phyloP scores from a whole-genome alignment of 1,140 invertebrate genomes.

The Dinoponera quadriceps region DNA sequence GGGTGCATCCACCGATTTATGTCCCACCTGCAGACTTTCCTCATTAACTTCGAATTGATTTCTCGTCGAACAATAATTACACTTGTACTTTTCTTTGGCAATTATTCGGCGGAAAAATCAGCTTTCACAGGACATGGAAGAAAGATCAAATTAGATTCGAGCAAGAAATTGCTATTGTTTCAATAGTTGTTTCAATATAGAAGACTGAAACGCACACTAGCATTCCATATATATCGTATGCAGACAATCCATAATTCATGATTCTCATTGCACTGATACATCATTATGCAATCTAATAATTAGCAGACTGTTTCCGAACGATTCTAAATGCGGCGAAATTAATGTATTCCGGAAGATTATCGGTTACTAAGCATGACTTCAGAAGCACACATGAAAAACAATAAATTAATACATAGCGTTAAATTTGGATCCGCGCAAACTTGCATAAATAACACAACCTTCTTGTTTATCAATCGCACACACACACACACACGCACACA shows the following conservation, averaged over 20 bases:
- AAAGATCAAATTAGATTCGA: not conserved
- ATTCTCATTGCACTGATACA: conserved; percentile 52
- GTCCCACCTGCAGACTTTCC: not conserved
- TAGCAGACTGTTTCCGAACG: conserved; percentile 47
- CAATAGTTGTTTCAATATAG: conserved; percentile 10
- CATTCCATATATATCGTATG: conserved; percentile 27
- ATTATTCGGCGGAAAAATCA: not conserved
- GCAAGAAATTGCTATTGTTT: conserved; percentile 17
- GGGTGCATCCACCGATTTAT: not conserved
- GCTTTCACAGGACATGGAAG: not conserved
- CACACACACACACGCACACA: too few species aligned
- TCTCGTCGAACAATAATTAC: not conserved
- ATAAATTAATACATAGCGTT: not conserved
- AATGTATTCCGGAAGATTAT: conserved; percentile 16
- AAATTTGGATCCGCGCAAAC: not conserved
- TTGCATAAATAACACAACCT: not conserved
- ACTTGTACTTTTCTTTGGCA: not conserved
- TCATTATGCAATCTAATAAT: conserved; percentile 56
- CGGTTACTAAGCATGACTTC: conserved; percentile 25
- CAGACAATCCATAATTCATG: conserved; percentile 63
- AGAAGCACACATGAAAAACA: conserved; percentile 1
- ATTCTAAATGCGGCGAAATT: conserved; percentile 13
- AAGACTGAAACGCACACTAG: conserved; percentile 19
- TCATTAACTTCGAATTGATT: conserved; percentile 1
- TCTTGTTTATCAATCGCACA: not conserved